These are phyloP conservation scores for Psittacula cyanocephala DNA, from an alignment of 2,113 vertebrate species.

Conservation along the genomic window DNA sequence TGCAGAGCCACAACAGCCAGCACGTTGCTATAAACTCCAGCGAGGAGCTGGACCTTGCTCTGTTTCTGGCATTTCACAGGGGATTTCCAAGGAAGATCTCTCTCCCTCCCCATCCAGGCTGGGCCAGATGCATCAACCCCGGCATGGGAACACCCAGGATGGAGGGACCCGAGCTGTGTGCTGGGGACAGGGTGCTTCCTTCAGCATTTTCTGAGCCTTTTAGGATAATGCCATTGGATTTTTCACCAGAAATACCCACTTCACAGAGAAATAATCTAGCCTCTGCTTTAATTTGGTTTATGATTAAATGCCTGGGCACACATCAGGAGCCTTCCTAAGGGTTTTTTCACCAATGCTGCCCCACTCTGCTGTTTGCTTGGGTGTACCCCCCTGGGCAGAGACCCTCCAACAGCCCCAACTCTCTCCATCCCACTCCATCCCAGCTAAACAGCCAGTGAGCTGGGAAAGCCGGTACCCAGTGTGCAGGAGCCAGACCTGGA, in stretches of 20 bases:
- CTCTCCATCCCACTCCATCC: background rate
- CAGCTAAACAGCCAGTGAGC: background rate
- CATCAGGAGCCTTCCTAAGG: background rate
- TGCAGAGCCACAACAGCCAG: background rate
- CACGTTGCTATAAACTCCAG: background rate
- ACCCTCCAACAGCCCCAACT: fast-evolving
- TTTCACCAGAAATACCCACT: background rate
- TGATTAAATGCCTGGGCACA: background rate
- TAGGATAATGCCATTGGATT: background rate
- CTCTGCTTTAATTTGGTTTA: background rate
- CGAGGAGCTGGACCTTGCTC: background rate
- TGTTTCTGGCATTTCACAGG: background rate
- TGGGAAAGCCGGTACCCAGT: fast-evolving
- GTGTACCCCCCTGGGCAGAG: fast-evolving
- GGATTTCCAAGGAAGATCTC: background rate
- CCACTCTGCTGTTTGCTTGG: background rate
- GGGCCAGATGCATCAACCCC: fast-evolving
- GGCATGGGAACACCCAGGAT: fast-evolving
- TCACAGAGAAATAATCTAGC: background rate
- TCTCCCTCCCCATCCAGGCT: background rate
- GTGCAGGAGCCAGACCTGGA: background rate
- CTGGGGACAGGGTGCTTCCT: background rate
- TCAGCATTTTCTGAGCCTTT: background rate
- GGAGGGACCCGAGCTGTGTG: fast-evolving
- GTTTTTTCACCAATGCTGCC: background rate